Evolutionary conservation across 2,888 invertebrate genomes (phyloP).

Genomic region (Andrena bicolor): DNA sequence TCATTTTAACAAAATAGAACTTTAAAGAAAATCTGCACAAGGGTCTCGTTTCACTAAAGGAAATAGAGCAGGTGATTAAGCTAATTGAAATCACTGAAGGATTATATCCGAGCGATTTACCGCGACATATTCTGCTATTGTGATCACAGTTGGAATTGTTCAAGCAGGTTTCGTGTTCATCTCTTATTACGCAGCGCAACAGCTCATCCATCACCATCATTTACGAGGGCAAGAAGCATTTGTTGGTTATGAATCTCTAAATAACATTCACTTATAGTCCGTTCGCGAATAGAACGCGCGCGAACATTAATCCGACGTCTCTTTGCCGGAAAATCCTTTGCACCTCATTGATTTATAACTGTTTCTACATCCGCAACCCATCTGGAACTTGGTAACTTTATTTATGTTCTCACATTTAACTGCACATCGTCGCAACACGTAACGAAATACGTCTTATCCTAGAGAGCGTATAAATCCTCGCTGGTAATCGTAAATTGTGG

Average conservation of each 20-base stretch:
- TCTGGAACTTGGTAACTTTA: slow-evolving; percentile 30
- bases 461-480: slow-evolving; percentile 19
- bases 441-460: background rate
- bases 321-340: slow-evolving; percentile 38
- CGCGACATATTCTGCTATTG: slow-evolving; percentile 44
- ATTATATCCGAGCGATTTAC: slow-evolving; percentile 52
- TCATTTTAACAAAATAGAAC: background rate
- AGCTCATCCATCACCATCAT: slow-evolving; percentile 60
- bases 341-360: slow-evolving; percentile 54
- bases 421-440: background rate
- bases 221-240: slow-evolving; percentile 47
- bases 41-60: background rate
- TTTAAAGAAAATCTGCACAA: background rate
- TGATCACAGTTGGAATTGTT: slow-evolving; percentile 47
- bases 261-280: slow-evolving; percentile 22
- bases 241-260: slow-evolving; percentile 38
- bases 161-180: slow-evolving; percentile 33
- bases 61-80: slow-evolving; percentile 12
- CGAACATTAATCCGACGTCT: slow-evolving; percentile 24
- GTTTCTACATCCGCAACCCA: slow-evolving; percentile 18
- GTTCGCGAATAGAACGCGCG: slow-evolving; percentile 14
- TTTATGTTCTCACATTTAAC: slow-evolving; percentile 24
- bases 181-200: slow-evolving; percentile 42
- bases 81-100: slow-evolving; percentile 33
- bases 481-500: background rate